Conservation (phyloP, 53 echinoderm and acorn worm genomes). For the Astropecten irregularis region DNA sequence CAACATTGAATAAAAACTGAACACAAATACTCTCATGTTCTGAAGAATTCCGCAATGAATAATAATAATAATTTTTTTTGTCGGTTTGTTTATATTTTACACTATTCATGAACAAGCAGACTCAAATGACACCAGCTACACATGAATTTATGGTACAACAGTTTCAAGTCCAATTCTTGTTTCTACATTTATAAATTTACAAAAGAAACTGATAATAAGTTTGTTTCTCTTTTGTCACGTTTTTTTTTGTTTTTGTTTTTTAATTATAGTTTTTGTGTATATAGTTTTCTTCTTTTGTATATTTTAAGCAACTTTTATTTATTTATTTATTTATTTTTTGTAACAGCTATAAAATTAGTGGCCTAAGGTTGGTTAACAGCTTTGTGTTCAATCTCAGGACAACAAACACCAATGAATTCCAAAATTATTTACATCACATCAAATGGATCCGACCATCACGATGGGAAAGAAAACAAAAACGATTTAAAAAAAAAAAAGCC, state of each 20-base stretch:
- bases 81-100: constrained; percentile 24
- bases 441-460: constrained; percentile 2
- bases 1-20: constrained; percentile 45
- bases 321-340: background rate
- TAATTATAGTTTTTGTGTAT: constrained; percentile 2
- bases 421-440: constrained; percentile 58
- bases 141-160: constrained; percentile 40
- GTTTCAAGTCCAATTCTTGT: constrained; percentile 36
- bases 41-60: constrained; percentile 32
- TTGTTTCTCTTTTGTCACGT: constrained; percentile 27
- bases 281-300: constrained; percentile 8
- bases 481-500: background rate
- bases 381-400: constrained; percentile 6
- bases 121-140: constrained; percentile 39
- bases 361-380: background rate
- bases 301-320: constrained; percentile 17
- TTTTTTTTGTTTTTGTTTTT: constrained; percentile 6
- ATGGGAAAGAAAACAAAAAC: background rate
- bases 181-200: constrained; percentile 61
- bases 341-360: constrained; percentile 32
- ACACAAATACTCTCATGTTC: constrained; percentile 23
- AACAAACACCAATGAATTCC: constrained; percentile 40
- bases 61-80: background rate
- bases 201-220: constrained; percentile 38
- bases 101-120: constrained; percentile 45